Percentiles rank a stretch among this genome's conserved stretches.
Conservation (phyloP, 1,140 invertebrate genomes). For the Choristoneura fumiferana region DNA sequence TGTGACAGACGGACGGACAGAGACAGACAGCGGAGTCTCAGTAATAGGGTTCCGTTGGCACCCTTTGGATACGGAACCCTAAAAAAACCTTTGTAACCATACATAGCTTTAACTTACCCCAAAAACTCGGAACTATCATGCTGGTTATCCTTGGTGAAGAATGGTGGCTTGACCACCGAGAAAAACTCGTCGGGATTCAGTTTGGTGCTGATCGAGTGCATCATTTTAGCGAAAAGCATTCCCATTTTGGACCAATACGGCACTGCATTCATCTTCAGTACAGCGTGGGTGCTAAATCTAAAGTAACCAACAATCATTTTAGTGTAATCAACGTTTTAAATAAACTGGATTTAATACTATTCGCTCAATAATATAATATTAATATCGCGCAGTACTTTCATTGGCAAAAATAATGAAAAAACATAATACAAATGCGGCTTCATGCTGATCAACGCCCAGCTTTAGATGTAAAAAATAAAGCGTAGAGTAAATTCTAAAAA, state of each 20-base stretch:
- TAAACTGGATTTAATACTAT: neutral
- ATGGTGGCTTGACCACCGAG: conserved; percentile 83
- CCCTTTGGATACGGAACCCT: no score
- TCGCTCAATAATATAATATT: neutral
- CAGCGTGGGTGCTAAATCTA: conserved; percentile 81
- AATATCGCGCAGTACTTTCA: conserved; percentile 16
- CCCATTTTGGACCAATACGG: conserved; percentile 84
- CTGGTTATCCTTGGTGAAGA: conserved; percentile 87
- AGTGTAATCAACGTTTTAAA: neutral
- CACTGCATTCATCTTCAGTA: conserved; percentile 75
- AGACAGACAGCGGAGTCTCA: no score
- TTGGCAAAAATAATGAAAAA: no score
- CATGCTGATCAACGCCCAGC: no score
- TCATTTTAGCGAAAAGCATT: conserved; percentile 86
- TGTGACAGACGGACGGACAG: no score
- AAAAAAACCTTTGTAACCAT: no score
- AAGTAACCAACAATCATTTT: conserved; percentile 11
- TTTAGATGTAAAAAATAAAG: no score
- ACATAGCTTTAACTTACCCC: conserved; percentile 82
- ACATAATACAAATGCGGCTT: no score
- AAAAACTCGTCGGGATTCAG: conserved; percentile 86
- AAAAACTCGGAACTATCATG: conserved; percentile 95
- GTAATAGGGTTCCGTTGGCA: no score
- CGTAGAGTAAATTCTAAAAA: no score
- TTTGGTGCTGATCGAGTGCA: conserved; percentile 82